These are phyloP conservation scores for Pachyseris speciosa DNA, from an alignment of 64 coral and sea anemone species.

Conservation along the genomic window DNA sequence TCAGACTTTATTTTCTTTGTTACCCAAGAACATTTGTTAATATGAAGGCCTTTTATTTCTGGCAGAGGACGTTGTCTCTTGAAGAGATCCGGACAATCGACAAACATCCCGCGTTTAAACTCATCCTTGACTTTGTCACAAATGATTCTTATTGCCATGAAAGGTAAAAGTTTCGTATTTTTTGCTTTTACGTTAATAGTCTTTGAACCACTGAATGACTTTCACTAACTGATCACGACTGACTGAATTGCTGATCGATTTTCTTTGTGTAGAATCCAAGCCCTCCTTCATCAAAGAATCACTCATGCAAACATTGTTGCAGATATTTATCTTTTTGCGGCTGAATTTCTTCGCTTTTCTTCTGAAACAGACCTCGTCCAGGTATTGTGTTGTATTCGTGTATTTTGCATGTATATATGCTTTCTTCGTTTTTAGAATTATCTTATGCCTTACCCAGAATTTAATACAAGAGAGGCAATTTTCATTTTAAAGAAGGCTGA, in stretches of 20 bases:
- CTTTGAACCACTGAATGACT: neutral
- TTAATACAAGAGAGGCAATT: too few species aligned
- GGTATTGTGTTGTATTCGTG: constrained; percentile 36
- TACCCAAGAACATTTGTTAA: neutral
- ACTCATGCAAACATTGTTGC: constrained; percentile 85
- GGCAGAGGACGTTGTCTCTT: constrained; percentile 72
- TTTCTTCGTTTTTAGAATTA: too few species aligned
- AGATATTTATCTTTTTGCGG: constrained; percentile 96
- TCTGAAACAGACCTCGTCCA: constrained; percentile 93
- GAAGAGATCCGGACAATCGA: constrained; percentile 92
- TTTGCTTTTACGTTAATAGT: neutral
- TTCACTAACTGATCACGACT: neutral
- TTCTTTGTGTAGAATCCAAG: constrained; percentile 61
- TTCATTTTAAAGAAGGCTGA: neutral
- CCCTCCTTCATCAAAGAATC: constrained; percentile 83
- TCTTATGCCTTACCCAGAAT: too few species aligned
- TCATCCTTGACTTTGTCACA: constrained; percentile 96
- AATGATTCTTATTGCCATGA: constrained; percentile 91
- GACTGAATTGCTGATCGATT: neutral
- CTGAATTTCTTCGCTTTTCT: constrained; percentile 91
- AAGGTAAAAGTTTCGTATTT: constrained; percentile 56
- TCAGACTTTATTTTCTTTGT: too few species aligned
- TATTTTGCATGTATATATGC: too few species aligned
- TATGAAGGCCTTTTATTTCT: neutral
- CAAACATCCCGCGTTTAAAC: constrained; percentile 95